A percentile compares a stretch with the other conserved stretches of the same genome.
These are phyloP conservation scores for Coenonympha glycerion DNA, from an alignment of 2,888 invertebrate genomes.

Conservation along the genomic window DNA sequence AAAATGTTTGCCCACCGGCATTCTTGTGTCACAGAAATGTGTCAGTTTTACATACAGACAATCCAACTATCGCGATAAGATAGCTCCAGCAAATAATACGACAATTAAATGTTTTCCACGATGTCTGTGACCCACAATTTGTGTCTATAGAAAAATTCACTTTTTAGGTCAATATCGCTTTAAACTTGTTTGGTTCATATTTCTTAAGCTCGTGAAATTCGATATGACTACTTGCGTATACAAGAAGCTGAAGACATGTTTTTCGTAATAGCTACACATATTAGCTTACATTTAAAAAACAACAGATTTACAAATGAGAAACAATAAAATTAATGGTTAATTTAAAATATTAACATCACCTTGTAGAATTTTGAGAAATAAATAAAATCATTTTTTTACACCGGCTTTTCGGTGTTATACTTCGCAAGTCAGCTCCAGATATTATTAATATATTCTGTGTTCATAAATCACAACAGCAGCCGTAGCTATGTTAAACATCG, in stretches of 20 bases:
- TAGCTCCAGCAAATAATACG: constrained; percentile 28
- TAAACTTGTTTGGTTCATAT: constrained; percentile 14
- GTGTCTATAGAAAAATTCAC: constrained; percentile 8
- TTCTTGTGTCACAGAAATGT: constrained; percentile 26
- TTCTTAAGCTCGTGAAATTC: constrained; percentile 12
- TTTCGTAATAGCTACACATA: constrained; percentile 1
- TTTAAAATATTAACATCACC: not conserved
- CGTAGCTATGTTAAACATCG: no score
- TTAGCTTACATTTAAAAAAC: not conserved
- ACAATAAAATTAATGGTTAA: not conserved
- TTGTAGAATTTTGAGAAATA: no score
- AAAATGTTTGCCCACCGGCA: constrained; percentile 24
- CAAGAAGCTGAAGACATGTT: not conserved
- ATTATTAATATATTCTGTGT: no score
- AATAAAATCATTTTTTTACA: no score
- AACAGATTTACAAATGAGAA: not conserved
- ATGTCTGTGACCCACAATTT: constrained; percentile 30
- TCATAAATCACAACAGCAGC: no score
- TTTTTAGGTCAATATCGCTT: constrained; percentile 13
- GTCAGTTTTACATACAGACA: constrained; percentile 30
- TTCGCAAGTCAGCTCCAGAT: no score
- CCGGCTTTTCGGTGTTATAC: no score
- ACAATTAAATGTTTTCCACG: constrained; percentile 29
- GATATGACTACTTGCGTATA: constrained; percentile 6
- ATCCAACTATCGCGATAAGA: constrained; percentile 31